These are phyloP conservation scores for Ranitomeya imitator DNA, from an alignment of 2,113 vertebrate species.

Conservation along the genomic window DNA sequence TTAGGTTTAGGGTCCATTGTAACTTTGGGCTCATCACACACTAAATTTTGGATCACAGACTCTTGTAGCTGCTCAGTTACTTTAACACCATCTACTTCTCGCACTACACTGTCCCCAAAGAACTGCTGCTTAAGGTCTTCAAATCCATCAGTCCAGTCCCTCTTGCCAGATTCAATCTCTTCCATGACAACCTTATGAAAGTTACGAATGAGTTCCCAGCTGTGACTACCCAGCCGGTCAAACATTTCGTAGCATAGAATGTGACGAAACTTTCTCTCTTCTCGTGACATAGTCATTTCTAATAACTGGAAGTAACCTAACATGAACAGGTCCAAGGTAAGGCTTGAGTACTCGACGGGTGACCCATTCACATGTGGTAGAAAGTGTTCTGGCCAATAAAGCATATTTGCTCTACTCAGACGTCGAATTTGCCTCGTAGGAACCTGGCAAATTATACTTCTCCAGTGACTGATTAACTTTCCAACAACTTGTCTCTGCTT, in stretches of 20 bases:
- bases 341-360: conserved; percentile 81
- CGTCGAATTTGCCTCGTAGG: conserved; percentile 78
- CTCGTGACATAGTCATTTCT: conserved; percentile 92
- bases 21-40: background rate
- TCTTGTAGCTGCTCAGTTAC: conserved; percentile 61
- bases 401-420: conserved; percentile 76
- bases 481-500: conserved; percentile 86
- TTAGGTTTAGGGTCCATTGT: background rate
- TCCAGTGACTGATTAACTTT: conserved; percentile 87
- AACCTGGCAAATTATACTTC: conserved; percentile 82
- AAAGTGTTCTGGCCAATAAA: conserved; percentile 96
- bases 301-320: conserved; percentile 96
- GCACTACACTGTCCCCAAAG: conserved; percentile 76
- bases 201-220: conserved; percentile 85
- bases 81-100: conserved; percentile 60
- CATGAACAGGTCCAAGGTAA: conserved; percentile 96
- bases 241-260: conserved; percentile 98
- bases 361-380: conserved; percentile 82
- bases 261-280: conserved; percentile 92
- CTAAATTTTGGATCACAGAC: background rate
- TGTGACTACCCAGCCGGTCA: conserved; percentile 87
- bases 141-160: conserved; percentile 87
- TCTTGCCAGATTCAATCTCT: conserved; percentile 81
- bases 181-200: conserved; percentile 89
- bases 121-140: conserved; percentile 87